Evolutionary conservation across 1,140 invertebrate genomes (phyloP).

Genomic region (Chymomyza costata): DNA sequence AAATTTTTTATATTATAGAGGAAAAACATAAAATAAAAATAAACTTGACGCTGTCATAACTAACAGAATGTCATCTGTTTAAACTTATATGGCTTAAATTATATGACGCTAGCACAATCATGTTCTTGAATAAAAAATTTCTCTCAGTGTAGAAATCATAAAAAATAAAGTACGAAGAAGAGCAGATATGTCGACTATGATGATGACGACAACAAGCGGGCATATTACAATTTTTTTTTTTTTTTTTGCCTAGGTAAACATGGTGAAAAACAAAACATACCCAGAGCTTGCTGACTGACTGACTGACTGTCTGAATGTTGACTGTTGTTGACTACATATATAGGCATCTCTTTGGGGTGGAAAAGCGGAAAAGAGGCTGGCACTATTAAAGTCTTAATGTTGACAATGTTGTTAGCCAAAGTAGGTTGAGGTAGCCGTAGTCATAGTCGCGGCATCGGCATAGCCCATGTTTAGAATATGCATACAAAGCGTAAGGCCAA

Average conservation of each 20-base stretch:
- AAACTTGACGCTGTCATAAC: no score
- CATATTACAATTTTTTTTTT: not conserved
- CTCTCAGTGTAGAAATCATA: no score
- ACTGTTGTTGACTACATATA: conserved; percentile 40
- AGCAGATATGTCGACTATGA: no score
- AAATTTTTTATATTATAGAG: no score
- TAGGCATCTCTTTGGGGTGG: conserved; percentile 6
- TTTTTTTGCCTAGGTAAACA: conserved; percentile 45
- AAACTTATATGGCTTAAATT: no score
- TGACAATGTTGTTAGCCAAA: conserved; percentile 42
- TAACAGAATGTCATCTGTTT: no score
- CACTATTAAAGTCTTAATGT: conserved; percentile 60
- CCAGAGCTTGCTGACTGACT: conserved; percentile 44
- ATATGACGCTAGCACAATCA: no score
- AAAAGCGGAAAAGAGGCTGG: no score
- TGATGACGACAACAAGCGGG: not conserved
- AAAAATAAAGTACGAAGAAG: no score
- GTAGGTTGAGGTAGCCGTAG: conserved; percentile 65
- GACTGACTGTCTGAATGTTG: conserved; percentile 34
- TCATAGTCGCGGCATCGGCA: conserved; percentile 29
- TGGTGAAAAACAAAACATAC: conserved; percentile 34
- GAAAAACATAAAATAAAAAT: no score
- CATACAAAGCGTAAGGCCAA: conserved; percentile 66
- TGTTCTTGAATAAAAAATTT: no score
- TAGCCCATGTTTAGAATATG: conserved; percentile 69